A percentile compares a stretch with the other conserved stretches of the same genome.
phyloP scores from a whole-genome alignment of 2,113 vertebrate species.

The Egretta garzetta region DNA sequence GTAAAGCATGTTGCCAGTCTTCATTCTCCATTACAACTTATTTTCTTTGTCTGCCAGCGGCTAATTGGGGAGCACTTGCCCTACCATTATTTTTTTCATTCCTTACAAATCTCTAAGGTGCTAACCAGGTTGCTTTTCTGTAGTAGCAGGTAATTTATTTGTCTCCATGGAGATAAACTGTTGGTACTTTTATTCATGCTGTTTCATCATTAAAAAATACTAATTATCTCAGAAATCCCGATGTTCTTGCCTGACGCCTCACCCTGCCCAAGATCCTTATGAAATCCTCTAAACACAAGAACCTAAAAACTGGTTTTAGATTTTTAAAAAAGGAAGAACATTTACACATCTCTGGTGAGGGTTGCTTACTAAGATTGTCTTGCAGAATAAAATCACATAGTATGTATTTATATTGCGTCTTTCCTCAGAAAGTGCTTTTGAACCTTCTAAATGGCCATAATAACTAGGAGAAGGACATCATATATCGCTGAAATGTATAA shows the following conservation, averaged over 20 bases:
- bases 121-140: conserved; percentile 10
- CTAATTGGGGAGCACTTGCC: background rate
- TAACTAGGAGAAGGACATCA: background rate
- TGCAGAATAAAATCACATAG: background rate
- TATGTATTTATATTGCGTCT: background rate
- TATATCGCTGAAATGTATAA: background rate
- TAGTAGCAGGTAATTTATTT: conserved; percentile 4
- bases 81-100: background rate
- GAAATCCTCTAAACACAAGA: background rate
- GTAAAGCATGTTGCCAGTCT: background rate
- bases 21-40: background rate
- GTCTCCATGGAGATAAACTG: background rate
- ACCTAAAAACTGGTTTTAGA: background rate
- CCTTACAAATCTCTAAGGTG: background rate
- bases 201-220: background rate
- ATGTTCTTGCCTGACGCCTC: background rate
- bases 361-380: background rate
- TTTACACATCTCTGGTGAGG: background rate
- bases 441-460: background rate
- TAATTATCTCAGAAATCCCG: background rate
- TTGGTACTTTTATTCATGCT: background rate
- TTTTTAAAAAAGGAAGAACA: background rate
- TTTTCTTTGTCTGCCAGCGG: background rate
- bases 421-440: background rate
- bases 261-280: background rate